phyloP scores from a whole-genome alignment of 2,113 vertebrate species.

The Ictidomys tridecemlineatus region DNA sequence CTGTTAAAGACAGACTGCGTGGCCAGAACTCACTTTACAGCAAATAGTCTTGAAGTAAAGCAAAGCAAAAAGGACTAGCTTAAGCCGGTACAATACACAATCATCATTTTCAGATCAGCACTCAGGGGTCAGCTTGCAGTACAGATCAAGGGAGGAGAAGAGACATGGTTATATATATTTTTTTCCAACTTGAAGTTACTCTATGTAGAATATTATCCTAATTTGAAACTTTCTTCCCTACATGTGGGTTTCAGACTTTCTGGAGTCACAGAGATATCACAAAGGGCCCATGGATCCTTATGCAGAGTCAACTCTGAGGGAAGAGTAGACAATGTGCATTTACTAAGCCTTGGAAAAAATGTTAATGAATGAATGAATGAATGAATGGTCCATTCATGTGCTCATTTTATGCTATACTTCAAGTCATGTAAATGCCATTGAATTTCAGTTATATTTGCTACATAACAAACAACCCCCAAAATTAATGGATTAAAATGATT shows the following conservation, averaged over 20 bases:
- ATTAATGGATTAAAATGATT: neutral
- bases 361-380: neutral
- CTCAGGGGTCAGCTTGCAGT: neutral
- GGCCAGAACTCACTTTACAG: neutral
- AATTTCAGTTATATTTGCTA: neutral
- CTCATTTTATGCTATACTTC: neutral
- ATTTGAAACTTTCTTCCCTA: neutral
- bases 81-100: neutral
- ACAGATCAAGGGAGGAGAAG: neutral
- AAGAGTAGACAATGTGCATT: neutral
- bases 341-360: neutral
- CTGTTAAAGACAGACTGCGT: neutral
- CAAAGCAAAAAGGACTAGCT: neutral
- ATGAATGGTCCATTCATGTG: neutral
- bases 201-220: neutral
- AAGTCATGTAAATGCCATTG: neutral
- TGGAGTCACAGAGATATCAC: neutral
- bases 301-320: neutral
- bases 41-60: neutral
- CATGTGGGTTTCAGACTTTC: constrained; percentile 2
- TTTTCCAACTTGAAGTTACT: neutral
- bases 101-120: neutral
- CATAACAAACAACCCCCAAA: neutral
- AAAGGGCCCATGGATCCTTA: neutral
- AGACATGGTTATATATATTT: neutral